phyloP scores from a whole-genome alignment of 1,140 invertebrate genomes.

The Octopus sinensis region DNA sequence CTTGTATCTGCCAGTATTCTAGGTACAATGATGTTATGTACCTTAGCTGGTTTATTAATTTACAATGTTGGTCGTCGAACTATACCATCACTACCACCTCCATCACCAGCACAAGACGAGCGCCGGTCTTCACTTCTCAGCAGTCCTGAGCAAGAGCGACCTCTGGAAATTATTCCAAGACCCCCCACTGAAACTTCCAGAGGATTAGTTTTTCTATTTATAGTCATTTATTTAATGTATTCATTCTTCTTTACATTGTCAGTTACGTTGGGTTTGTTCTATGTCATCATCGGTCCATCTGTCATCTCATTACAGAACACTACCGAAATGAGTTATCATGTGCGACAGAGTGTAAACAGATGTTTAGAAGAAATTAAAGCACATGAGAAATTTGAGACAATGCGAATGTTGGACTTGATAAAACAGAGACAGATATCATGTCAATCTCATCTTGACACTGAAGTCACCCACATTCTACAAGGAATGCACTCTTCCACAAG shows the following conservation, averaged over 20 bases:
- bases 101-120: slow-evolving; percentile 6
- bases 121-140: slow-evolving; percentile 9
- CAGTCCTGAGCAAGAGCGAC: slow-evolving; percentile 3
- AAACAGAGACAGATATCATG: slow-evolving; percentile 5
- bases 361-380: slow-evolving; percentile 6
- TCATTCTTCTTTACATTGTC: slow-evolving; percentile 16
- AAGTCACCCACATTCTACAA: background rate
- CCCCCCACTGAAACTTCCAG: slow-evolving; percentile 4
- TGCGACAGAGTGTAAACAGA: slow-evolving; percentile 8
- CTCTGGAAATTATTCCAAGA: slow-evolving; percentile 1
- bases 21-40: background rate
- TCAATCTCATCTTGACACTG: slow-evolving; percentile 3
- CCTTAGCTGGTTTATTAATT: background rate
- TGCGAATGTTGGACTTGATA: background rate
- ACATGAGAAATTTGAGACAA: slow-evolving; percentile 7
- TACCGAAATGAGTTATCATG: slow-evolving; percentile 4
- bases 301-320: slow-evolving; percentile 4
- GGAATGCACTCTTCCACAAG: background rate
- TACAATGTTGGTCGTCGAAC: slow-evolving; percentile 4
- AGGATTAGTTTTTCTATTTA: slow-evolving; percentile 5
- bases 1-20: slow-evolving; percentile 4
- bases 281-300: slow-evolving; percentile 14
- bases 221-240: slow-evolving; percentile 10
- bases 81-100: background rate
- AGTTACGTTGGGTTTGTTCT: slow-evolving; percentile 7